Percentiles rank a stretch among this genome's conserved stretches.
These are phyloP conservation scores for Apostichopus leukothele DNA, from an alignment of 53 echinoderm and acorn worm species.

Conservation along the genomic window DNA sequence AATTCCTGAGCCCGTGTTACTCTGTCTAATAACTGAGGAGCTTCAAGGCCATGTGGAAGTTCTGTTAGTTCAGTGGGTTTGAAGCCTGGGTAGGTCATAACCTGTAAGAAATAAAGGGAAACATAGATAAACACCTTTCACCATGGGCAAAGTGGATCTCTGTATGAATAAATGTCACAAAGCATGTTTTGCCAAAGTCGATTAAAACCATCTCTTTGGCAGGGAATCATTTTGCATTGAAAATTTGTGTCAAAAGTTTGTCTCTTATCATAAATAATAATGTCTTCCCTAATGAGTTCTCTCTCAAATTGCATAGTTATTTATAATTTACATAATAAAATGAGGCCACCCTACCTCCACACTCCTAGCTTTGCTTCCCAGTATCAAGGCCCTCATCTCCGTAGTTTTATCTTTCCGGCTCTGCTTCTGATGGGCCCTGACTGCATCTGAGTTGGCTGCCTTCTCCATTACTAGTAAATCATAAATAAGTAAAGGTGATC, in stretches of 20 bases:
- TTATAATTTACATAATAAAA: background rate
- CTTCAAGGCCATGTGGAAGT: slow-evolving; percentile 88
- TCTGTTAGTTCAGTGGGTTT: slow-evolving; percentile 79
- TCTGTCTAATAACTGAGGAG: slow-evolving; percentile 89
- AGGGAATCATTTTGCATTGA: too few species aligned
- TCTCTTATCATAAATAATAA: too few species aligned
- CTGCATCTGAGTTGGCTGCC: slow-evolving; percentile 85
- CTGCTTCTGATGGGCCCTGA: slow-evolving; percentile 76
- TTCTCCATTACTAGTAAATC: slow-evolving; percentile 72
- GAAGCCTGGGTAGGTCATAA: slow-evolving; percentile 85
- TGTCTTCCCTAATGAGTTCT: too few species aligned
- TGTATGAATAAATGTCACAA: too few species aligned
- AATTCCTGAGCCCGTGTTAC: slow-evolving; percentile 91
- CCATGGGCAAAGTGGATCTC: too few species aligned
- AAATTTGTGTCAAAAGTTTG: too few species aligned
- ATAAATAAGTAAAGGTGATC: background rate
- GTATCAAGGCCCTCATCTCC: slow-evolving; percentile 78
- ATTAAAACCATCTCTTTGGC: too few species aligned
- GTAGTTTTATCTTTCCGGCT: slow-evolving; percentile 70
- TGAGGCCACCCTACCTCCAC: slow-evolving; percentile 63
- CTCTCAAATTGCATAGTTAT: too few species aligned
- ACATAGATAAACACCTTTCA: too few species aligned
- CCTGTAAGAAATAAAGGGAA: slow-evolving; percentile 37
- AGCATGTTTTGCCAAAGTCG: too few species aligned
- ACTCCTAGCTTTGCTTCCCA: slow-evolving; percentile 95